These are phyloP conservation scores for Malurus splendens DNA, from an alignment of 2,797 vertebrate species.

Conservation along the genomic window DNA sequence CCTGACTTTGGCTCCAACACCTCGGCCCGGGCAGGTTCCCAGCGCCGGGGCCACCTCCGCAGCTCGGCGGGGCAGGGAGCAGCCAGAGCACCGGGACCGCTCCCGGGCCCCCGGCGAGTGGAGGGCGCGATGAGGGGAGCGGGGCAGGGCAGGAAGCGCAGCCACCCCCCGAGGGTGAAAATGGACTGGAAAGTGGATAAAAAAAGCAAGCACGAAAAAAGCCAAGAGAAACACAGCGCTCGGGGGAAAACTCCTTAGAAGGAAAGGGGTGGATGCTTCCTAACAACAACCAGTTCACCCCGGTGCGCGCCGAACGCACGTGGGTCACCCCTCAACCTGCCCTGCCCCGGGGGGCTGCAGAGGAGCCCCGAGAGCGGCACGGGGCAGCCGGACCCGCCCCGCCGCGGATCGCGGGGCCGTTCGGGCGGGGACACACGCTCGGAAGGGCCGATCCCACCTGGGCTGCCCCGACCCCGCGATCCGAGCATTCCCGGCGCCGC, in stretches of 20 bases:
- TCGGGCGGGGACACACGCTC: not conserved
- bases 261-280: conserved; percentile 15
- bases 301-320: not conserved
- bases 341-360: not conserved
- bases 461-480: not conserved
- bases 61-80: not conserved
- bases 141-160: conserved; percentile 14
- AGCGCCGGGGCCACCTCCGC: not conserved
- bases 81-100: not conserved
- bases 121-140: not conserved
- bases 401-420: not conserved
- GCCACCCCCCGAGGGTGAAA: not conserved
- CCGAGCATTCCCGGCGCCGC: conserved; percentile 3
- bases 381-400: not conserved
- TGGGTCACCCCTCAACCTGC: not conserved
- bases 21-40: not conserved
- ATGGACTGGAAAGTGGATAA: conserved; percentile 39
- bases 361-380: not conserved
- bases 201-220: conserved; percentile 39
- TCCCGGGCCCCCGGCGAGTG: not conserved
- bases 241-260: conserved; percentile 35
- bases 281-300: not conserved
- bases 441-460: not conserved
- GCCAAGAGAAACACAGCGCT: conserved; percentile 36
- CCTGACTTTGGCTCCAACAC: not conserved